Evolutionary conservation across 2,113 vertebrate genomes (phyloP), one percentile per base, ranked within the genome.

Genomic region (Channa maculata): DNA sequence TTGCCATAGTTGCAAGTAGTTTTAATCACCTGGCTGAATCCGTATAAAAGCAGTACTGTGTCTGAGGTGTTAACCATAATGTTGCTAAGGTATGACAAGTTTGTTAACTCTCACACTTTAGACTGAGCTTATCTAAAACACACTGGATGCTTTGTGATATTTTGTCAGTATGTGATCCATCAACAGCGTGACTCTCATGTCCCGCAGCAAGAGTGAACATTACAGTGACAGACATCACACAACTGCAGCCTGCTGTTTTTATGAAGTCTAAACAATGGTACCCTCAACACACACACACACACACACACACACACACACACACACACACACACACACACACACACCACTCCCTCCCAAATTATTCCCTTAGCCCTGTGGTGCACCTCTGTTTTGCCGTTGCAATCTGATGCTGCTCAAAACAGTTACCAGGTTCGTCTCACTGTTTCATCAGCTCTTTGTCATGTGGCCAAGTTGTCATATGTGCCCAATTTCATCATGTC

Each of bases 371-470:
- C 75, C 76, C 37, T 54, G 49, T 65, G 71, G 75, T 88, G 60
- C 67, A 71, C 76, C 86, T 80, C 79, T 80, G 73, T 88, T 24
- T 88, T 88, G 80, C 75, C 39, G 76, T 77, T 62, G 72, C 73
- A 69, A 84, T 88, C 77, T 80, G 80, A 89, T 84, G 71, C 72
- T 71, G 60, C 64, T 86, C 79, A 57, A 87, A 87, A 89, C 85
- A 88, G 84, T 93, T 92, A 87, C 90, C 69, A 80, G 86, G 82
- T 89, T 91, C 90, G 86, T 89, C 84, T 84, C 78, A 78, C 79
- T 82, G 84, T 93, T 93, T 93, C 92, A 86, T 93, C 92, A 93
- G 89, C 89, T 92, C 81, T 86, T 91, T 92, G 91, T 92, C 85
- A 82, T 89, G 78, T 90, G 90, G 87, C 89, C 90, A 90, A 91